These are phyloP conservation scores for Fragum fragum DNA, from an alignment of 2,888 invertebrate genomes.

Conservation along the genomic window DNA sequence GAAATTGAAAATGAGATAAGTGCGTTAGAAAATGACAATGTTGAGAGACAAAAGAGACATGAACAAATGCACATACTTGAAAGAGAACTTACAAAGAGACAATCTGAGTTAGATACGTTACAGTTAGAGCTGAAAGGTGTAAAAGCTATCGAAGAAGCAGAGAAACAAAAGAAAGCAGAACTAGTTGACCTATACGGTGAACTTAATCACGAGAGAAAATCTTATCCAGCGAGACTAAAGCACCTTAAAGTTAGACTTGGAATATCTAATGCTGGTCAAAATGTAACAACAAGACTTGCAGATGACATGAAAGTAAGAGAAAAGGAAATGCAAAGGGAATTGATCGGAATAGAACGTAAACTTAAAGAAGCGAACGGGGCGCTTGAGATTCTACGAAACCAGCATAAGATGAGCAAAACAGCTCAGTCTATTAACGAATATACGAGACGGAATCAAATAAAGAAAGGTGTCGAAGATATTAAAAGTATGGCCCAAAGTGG, in stretches of 20 bases:
- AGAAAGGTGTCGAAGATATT: constrained; percentile 22
- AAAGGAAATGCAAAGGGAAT: constrained; percentile 41
- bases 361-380: constrained; percentile 48
- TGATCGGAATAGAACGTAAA: constrained; percentile 50
- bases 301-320: constrained; percentile 47
- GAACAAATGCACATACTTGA: constrained; percentile 44
- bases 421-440: constrained; percentile 62
- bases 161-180: constrained; percentile 35
- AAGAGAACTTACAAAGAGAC: constrained; percentile 37
- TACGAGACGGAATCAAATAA: constrained; percentile 36
- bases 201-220: constrained; percentile 52
- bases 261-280: constrained; percentile 52
- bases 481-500: constrained; percentile 59
- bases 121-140: constrained; percentile 44
- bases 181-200: constrained; percentile 35
- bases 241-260: constrained; percentile 52
- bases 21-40: constrained; percentile 39
- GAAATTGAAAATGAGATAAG: constrained; percentile 48
- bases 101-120: constrained; percentile 36
- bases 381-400: constrained; percentile 56
- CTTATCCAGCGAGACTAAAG: constrained; percentile 57
- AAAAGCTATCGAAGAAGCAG: constrained; percentile 43
- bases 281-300: constrained; percentile 50
- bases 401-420: constrained; percentile 65
- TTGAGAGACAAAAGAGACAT: constrained; percentile 29